Evolutionary conservation across 2,797 vertebrate genomes (phyloP).

Genomic region (Pitangus sulphuratus): DNA sequence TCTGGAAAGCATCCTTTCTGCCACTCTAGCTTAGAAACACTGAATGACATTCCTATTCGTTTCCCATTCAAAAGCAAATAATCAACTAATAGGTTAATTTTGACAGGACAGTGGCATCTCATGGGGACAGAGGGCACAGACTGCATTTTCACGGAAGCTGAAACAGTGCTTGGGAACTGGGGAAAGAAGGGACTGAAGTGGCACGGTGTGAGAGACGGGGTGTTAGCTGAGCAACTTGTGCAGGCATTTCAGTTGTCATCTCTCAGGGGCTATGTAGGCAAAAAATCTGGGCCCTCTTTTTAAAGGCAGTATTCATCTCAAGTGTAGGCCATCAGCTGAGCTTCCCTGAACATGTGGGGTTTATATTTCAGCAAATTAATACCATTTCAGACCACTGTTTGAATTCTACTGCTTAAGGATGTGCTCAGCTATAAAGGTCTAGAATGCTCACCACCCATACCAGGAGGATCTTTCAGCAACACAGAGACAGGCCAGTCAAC

Average conservation of each 20-base stretch:
- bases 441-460: background rate
- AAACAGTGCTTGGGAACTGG: background rate
- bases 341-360: background rate
- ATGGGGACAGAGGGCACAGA: background rate
- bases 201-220: background rate
- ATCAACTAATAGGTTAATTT: slow-evolving; percentile 49
- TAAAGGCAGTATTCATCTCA: background rate
- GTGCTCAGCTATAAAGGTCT: background rate
- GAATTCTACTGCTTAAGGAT: background rate
- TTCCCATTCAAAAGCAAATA: slow-evolving; percentile 38
- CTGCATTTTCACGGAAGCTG: background rate
- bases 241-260: background rate
- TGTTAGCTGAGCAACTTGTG: background rate
- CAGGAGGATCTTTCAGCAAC: background rate
- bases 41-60: background rate
- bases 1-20: background rate
- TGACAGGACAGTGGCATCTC: slow-evolving; percentile 32
- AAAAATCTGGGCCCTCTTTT: background rate
- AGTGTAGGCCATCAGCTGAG: background rate
- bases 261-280: background rate
- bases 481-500: background rate
- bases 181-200: background rate
- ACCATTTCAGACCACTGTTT: background rate
- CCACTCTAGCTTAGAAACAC: background rate
- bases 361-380: background rate